Conservation (phyloP, 2,113 vertebrate genomes). For the Marmota monax region DNA sequence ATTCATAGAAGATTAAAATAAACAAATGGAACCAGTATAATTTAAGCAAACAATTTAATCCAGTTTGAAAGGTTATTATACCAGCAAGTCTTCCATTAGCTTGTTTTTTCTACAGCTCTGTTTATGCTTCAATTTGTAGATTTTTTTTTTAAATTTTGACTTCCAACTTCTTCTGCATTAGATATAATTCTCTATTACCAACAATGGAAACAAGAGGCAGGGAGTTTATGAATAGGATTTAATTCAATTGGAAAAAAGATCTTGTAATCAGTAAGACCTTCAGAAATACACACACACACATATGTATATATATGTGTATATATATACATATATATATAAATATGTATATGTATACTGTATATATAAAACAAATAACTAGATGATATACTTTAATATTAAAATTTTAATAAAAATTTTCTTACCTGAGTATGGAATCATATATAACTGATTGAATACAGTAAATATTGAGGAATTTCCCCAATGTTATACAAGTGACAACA, state of each 20-base stretch:
- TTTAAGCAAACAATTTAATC: constrained; percentile 18
- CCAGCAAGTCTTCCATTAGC: background rate
- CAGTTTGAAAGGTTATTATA: constrained; percentile 24
- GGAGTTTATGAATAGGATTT: background rate
- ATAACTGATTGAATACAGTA: constrained; percentile 34
- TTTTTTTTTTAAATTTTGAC: constrained; percentile 24
- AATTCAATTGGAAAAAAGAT: background rate
- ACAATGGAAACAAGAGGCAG: background rate
- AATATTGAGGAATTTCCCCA: background rate
- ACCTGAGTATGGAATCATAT: background rate
- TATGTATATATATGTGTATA: accelerated
- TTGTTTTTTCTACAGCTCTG: background rate
- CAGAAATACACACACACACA: background rate
- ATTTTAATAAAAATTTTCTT: background rate
- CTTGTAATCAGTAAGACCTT: background rate
- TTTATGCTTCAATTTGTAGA: constrained; percentile 1
- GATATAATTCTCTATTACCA: background rate
- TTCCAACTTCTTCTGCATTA: background rate
- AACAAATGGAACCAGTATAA: constrained; percentile 37
- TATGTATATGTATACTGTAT: no score
- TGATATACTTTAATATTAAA: background rate
- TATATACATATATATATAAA: background rate
- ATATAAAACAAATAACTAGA: background rate
- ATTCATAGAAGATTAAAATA: constrained; percentile 32
- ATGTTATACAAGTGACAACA: background rate